phyloP scores from a whole-genome alignment of 1,140 invertebrate genomes.

The Cecropterus lyciades region DNA sequence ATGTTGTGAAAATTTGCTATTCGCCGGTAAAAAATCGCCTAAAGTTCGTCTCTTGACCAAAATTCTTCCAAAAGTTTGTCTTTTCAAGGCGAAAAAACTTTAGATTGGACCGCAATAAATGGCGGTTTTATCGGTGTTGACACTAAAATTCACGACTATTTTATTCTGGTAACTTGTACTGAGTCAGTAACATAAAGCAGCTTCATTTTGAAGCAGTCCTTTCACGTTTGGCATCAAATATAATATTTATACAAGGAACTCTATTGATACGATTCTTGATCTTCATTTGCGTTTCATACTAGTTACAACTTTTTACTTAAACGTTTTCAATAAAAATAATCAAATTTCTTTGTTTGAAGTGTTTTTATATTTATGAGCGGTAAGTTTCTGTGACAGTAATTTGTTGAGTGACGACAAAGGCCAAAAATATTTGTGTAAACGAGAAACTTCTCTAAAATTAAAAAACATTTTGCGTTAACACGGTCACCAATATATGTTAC shows the following conservation, averaged over 20 bases:
- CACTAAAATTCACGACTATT: conserved; percentile 16
- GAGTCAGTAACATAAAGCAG: conserved; percentile 12
- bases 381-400: too few relatives aligned
- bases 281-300: neutral
- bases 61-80: neutral
- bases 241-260: too few relatives aligned
- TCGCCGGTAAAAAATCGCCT: neutral
- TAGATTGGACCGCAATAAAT: conserved; percentile 13
- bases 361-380: too few relatives aligned
- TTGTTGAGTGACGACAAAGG: too few relatives aligned
- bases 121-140: conserved; percentile 8
- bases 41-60: conserved; percentile 3
- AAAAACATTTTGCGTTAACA: too few relatives aligned
- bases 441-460: too few relatives aligned
- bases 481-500: too few relatives aligned
- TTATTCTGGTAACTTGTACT: conserved; percentile 4
- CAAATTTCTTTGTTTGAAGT: too few relatives aligned
- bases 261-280: too few relatives aligned
- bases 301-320: too few relatives aligned
- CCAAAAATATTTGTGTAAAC: too few relatives aligned
- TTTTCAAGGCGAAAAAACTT: neutral
- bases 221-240: conserved; percentile 3
- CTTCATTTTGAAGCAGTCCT: neutral
- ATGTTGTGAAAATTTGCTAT: neutral
- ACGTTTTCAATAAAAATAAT: too few relatives aligned